phyloP scores from a whole-genome alignment of 2,888 invertebrate genomes.

The Nowickia ferox region DNA sequence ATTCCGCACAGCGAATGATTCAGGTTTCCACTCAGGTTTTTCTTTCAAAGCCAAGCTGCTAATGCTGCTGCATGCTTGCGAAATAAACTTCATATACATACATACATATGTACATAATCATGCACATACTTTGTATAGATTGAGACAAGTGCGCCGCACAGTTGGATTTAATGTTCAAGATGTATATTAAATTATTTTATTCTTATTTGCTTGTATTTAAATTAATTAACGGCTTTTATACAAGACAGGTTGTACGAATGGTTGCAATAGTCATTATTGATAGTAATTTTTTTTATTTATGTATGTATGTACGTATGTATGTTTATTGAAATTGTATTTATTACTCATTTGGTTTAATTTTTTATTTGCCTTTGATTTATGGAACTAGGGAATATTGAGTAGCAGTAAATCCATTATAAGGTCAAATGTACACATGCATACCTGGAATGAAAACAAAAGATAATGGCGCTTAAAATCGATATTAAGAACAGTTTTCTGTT shows the following conservation, averaged over 20 bases:
- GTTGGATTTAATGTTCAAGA: conserved; percentile 38
- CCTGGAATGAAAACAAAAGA: not conserved
- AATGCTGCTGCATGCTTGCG: not conserved
- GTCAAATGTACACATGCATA: not conserved
- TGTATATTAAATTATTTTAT: conserved; percentile 40
- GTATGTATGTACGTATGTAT: too few species aligned
- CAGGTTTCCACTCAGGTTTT: conserved; percentile 33
- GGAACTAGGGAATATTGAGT: not conserved
- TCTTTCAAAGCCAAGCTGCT: not conserved
- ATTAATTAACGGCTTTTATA: conserved; percentile 50
- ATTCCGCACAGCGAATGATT: conserved; percentile 15
- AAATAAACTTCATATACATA: conserved; percentile 6
- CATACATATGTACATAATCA: too few species aligned
- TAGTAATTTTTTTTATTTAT: not conserved
- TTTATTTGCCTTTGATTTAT: not conserved
- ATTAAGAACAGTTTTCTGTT: not conserved
- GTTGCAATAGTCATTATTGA: not conserved
- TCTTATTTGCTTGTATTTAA: conserved; percentile 29
- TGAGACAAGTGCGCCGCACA: conserved; percentile 28
- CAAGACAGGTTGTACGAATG: not conserved
- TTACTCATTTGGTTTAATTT: not conserved
- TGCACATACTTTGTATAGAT: not conserved
- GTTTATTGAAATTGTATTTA: not conserved
- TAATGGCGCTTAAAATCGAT: not conserved
- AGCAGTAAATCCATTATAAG: not conserved